Evolutionary conservation across 2,113 vertebrate genomes (phyloP).

Genomic region (Rousettus leschenaultii): DNA sequence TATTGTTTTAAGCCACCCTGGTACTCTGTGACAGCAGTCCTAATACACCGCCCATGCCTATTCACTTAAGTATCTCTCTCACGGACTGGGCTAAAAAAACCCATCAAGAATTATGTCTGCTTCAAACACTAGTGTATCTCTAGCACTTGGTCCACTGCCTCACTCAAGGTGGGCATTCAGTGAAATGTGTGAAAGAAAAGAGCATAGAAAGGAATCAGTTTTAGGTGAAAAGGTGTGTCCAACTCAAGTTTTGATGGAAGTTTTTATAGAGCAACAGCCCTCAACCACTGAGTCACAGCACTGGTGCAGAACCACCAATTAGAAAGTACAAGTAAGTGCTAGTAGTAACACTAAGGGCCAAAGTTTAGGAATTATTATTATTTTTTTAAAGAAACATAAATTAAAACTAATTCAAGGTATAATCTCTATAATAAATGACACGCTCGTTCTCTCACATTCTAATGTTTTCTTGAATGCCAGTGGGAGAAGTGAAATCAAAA

Average conservation of each 20-base stretch:
- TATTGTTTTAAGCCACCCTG: neutral
- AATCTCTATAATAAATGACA: neutral
- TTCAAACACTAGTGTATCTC: neutral
- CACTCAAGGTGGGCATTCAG: neutral
- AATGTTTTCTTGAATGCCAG: neutral
- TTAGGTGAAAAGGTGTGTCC: neutral
- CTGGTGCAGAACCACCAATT: neutral
- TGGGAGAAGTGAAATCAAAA: neutral
- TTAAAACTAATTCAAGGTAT: neutral
- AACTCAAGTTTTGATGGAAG: neutral
- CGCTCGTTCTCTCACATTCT: neutral
- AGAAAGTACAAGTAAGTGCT: neutral
- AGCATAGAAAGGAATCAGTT: neutral
- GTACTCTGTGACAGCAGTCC: neutral
- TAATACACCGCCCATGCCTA: too few species aligned
- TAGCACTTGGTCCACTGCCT: neutral
- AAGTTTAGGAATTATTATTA: neutral
- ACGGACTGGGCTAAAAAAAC: neutral
- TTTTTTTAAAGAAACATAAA: neutral
- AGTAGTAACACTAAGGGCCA: neutral
- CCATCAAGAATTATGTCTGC: neutral
- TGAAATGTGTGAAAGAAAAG: neutral
- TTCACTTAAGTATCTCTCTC: neutral
- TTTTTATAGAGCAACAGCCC: neutral
- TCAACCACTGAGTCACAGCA: neutral